Evolutionary conservation across 2,113 vertebrate genomes (phyloP).

Genomic region (Odocoileus hemionus): DNA sequence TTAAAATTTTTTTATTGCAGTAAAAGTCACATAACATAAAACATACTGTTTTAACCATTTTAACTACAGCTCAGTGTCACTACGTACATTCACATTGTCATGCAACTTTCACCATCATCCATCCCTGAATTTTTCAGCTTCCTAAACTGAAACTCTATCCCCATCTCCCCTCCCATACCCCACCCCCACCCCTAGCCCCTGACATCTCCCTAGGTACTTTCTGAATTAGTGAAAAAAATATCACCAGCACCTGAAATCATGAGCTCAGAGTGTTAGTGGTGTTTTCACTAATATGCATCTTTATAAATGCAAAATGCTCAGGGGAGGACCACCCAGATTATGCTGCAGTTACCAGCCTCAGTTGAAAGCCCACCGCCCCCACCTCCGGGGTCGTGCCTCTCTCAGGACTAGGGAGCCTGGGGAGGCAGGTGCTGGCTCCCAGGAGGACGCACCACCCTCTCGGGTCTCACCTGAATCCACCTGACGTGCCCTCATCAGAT

Average conservation of each 20-base stretch:
- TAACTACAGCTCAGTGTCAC: background rate
- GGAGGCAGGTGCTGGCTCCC: background rate
- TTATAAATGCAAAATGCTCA: background rate
- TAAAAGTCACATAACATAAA: background rate
- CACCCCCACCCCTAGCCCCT: background rate
- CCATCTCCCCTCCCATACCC: background rate
- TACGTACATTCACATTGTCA: background rate
- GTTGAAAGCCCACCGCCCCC: rapidly evolving
- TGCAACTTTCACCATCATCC: background rate
- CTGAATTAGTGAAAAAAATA: background rate
- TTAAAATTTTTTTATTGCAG: background rate
- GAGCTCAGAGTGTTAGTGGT: no score
- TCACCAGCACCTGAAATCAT: background rate
- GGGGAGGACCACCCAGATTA: rapidly evolving
- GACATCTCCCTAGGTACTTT: background rate
- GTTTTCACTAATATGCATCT: background rate
- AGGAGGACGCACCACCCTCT: constrained; percentile 17
- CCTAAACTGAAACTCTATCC: background rate
- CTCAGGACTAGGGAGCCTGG: rapidly evolving
- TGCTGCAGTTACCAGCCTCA: rapidly evolving
- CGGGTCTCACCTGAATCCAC: constrained; percentile 49
- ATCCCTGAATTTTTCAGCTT: background rate
- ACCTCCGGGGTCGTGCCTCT: rapidly evolving
- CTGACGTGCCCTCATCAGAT: constrained; percentile 71
- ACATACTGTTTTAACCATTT: background rate